Conservation (phyloP, 2,888 invertebrate species). For the Morinoia aosen region DNA sequence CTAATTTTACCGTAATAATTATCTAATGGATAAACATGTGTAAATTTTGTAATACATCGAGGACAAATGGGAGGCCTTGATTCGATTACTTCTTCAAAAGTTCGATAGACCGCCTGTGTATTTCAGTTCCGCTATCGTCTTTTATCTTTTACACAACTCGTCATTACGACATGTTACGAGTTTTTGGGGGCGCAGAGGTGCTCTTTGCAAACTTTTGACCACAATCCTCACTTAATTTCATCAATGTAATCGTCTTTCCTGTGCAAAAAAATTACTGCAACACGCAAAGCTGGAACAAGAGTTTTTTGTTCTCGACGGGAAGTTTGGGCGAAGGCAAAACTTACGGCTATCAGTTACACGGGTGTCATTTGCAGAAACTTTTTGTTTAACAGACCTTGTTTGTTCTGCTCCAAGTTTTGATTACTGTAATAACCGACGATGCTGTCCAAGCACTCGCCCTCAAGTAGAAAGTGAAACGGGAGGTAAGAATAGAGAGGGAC, state of each 20-base stretch:
- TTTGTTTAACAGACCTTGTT: constrained; percentile 1
- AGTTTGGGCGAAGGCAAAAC: not conserved
- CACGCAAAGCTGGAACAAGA: not conserved
- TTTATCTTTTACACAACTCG: too few relatives aligned
- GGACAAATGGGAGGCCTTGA: too few relatives aligned
- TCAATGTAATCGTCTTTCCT: not conserved
- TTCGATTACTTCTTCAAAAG: too few relatives aligned
- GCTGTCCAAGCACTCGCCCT: not conserved
- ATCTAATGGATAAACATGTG: too few relatives aligned
- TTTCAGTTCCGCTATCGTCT: too few relatives aligned
- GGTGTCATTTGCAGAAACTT: not conserved
- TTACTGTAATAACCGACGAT: not conserved
- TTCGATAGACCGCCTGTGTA: too few relatives aligned
- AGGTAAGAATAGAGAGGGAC: not conserved
- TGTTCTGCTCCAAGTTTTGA: not conserved
- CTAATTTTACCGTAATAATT: too few relatives aligned
- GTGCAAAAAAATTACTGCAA: not conserved
- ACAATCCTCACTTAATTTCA: not conserved
- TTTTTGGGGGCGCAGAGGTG: not conserved
- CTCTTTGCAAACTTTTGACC: not conserved
- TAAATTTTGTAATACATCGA: too few relatives aligned
- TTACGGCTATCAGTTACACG: not conserved
- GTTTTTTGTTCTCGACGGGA: not conserved
- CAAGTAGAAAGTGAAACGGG: not conserved
- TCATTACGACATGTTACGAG: too few relatives aligned